These are phyloP conservation scores for Physocephala rufipes DNA, from an alignment of 2,888 invertebrate species.

Conservation along the genomic window DNA sequence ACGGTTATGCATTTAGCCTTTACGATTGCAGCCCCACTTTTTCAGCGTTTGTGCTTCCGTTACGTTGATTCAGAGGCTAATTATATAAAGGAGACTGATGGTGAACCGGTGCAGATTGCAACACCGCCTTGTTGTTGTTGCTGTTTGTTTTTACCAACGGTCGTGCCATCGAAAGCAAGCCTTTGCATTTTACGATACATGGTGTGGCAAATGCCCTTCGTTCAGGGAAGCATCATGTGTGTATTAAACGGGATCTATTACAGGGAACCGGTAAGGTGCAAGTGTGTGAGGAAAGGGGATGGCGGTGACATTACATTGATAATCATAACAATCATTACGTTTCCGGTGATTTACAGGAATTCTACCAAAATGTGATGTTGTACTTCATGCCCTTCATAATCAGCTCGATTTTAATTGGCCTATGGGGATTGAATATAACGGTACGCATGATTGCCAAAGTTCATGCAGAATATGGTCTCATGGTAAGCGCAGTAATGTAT, in stretches of 20 bases:
- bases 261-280: conserved; percentile 47
- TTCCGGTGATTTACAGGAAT: conserved; percentile 44
- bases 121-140: conserved; percentile 62
- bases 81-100: conserved; percentile 64
- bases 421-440: conserved; percentile 62
- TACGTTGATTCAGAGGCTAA: conserved; percentile 63
- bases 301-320: no score
- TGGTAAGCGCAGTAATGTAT: conserved; percentile 45
- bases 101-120: conserved; percentile 58
- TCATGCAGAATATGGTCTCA: conserved; percentile 57
- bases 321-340: not conserved
- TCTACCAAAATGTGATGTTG: conserved; percentile 53
- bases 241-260: conserved; percentile 60
- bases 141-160: conserved; percentile 56
- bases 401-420: conserved; percentile 60
- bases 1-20: conserved; percentile 64
- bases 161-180: conserved; percentile 55
- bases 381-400: conserved; percentile 63
- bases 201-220: conserved; percentile 62
- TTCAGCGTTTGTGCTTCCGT: conserved; percentile 60
- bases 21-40: conserved; percentile 57
- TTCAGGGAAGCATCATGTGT: conserved; percentile 61
- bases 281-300: no score
- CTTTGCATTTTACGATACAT: conserved; percentile 57
- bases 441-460: conserved; percentile 58